Conservation (phyloP, 2,888 invertebrate species). For the Rhamnusium bicolor region DNA sequence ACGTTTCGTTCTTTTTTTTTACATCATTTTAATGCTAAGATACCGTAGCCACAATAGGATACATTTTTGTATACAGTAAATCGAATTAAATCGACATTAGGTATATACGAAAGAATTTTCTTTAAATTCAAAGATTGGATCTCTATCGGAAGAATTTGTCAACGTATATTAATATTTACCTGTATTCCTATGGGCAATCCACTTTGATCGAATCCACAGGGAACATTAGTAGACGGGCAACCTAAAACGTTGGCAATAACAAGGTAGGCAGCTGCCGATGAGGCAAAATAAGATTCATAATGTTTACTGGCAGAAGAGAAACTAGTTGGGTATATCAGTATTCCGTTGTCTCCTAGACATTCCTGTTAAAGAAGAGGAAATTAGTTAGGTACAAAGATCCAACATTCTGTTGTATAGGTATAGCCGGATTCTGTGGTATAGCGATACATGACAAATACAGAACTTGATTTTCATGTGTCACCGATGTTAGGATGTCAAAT, state of each 20-base stretch:
- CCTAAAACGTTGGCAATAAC: slow-evolving; percentile 82
- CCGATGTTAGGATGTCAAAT: too few relatives aligned
- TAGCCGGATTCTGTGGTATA: too few relatives aligned
- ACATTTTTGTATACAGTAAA: too few relatives aligned
- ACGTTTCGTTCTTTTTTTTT: too few relatives aligned
- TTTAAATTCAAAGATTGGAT: too few relatives aligned
- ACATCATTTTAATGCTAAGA: too few relatives aligned
- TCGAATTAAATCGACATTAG: too few relatives aligned
- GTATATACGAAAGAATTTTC: too few relatives aligned
- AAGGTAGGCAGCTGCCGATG: slow-evolving; percentile 77
- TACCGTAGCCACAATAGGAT: too few relatives aligned
- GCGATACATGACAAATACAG: too few relatives aligned
- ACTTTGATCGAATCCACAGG: slow-evolving; percentile 76
- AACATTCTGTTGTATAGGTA: too few relatives aligned
- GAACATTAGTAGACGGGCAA: slow-evolving; percentile 84
- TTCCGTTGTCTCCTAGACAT: slow-evolving; percentile 80
- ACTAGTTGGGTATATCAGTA: slow-evolving; percentile 83
- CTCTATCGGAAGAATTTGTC: not conserved
- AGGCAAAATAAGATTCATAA: slow-evolving; percentile 75
- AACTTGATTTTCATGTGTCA: too few relatives aligned
- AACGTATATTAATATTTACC: slow-evolving; percentile 69
- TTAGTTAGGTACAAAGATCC: not conserved
- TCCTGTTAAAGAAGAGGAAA: slow-evolving; percentile 66
- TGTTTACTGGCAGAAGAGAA: slow-evolving; percentile 78
- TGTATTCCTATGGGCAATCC: slow-evolving; percentile 86